Base-by-base conservation (phyloP, 2,113 vertebrate genomes). In the Oenanthe oenanthe region DNA sequence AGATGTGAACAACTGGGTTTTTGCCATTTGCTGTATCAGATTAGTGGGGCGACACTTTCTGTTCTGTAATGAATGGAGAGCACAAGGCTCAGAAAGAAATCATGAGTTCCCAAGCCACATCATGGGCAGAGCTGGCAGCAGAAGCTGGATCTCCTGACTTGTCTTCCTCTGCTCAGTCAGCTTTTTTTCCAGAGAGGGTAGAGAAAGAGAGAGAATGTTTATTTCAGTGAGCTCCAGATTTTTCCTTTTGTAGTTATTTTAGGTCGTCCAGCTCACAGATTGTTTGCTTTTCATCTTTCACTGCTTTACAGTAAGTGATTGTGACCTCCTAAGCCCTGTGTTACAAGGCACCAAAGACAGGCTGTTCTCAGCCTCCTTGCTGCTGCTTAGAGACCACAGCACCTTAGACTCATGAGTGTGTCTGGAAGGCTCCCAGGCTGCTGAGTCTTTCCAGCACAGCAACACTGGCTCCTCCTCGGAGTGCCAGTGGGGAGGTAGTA, bases 141-240 rank as follows among this genome's bases (percentile, higher is more conserved):
- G 22, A 68, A 75, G 47, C 72, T 90, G 63, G n/a, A 77, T 92
- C 79, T 93, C 76, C 88, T 93, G 92, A 70, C 56, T 65, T 76
- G 71, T 56, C 63, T 77, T 76, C 67, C 17, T 85, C 63, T 94
- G 63, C 60, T 77, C 42, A 16, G 75, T 88, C 72, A 92, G 48
- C 71, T 80, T 54, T 83, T 89, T 86, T 92, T 93, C 47, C 4
- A 1, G 48, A 80, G 60, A 2, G 24, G 1, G 4, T 50, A 80
- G 60, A 83, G 63, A 92, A 91, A 91, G 45, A 50, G 86, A 16
- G 40, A 74, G 72, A 92, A 63, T 51, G 25, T 80, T 91, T 86
- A 56, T 82, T 88, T 95, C 51, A 60, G 56, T 66, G 72, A 80
- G 73, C 34, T 82, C 18, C 56, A 71, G 32, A 66, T 80, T 94